These are phyloP conservation scores for Arizona elegans DNA, from an alignment of 2,113 vertebrate genomes.

Conservation along the genomic window DNA sequence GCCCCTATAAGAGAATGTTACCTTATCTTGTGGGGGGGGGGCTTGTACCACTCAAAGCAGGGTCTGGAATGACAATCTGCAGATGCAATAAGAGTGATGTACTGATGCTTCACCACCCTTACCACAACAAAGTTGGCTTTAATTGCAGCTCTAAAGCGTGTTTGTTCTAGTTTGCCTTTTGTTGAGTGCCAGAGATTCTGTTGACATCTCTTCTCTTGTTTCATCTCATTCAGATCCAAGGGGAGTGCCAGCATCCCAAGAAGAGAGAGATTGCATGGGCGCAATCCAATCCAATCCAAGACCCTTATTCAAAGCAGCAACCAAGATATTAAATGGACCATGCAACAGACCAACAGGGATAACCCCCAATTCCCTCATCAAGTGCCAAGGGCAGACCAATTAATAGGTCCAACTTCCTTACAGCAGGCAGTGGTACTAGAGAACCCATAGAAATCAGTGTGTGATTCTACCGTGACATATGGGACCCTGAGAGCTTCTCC, in stretches of 20 bases:
- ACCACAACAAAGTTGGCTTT: background rate
- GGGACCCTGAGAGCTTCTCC: background rate
- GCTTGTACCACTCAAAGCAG: background rate
- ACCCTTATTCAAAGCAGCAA: background rate
- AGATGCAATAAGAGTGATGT: background rate
- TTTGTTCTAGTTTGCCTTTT: background rate
- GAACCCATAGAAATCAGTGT: background rate
- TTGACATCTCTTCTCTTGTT: background rate
- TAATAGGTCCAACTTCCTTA: background rate
- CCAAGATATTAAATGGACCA: background rate
- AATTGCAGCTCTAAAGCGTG: background rate
- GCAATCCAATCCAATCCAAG: background rate
- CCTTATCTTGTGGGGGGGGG: background rate
- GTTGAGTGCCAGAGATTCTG: background rate
- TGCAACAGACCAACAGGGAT: background rate
- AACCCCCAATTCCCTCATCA: background rate
- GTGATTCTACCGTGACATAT: background rate
- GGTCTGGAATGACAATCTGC: background rate
- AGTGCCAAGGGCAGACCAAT: background rate
- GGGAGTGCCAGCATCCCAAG: background rate
- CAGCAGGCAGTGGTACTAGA: background rate
- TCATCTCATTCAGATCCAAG: background rate
- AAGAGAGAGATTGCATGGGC: background rate
- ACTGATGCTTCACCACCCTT: background rate
- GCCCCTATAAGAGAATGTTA: background rate